Conservation (phyloP, 2,888 invertebrate species). For the Brenthis daphne region DNA sequence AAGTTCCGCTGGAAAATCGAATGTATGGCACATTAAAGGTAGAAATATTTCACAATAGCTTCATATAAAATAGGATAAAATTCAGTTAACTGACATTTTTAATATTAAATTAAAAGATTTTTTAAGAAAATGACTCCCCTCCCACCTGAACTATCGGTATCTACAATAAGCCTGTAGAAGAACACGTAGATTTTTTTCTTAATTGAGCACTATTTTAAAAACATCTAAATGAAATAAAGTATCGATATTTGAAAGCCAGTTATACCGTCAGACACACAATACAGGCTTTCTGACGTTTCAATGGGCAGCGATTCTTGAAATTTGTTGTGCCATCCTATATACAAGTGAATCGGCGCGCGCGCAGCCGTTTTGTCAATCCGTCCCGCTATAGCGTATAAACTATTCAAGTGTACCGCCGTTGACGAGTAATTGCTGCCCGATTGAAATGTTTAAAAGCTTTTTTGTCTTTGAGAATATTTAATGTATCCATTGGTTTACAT, state of each 20-base stretch:
- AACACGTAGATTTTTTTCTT: background rate
- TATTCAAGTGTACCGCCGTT: constrained; percentile 79
- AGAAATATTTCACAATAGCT: no score
- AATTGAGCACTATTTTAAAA: constrained; percentile 24
- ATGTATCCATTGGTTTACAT: constrained; percentile 12
- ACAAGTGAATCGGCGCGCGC: constrained; percentile 61
- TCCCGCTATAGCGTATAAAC: constrained; percentile 73
- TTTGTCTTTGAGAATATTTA: constrained; percentile 22
- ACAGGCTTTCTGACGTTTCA: constrained; percentile 64
- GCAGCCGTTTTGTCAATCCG: constrained; percentile 78
- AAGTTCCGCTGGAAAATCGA: no score
- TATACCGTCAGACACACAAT: constrained; percentile 13
- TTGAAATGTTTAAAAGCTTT: constrained; percentile 63
- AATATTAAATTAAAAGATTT: no score
- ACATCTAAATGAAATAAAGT: constrained; percentile 22
- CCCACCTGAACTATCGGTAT: no score
- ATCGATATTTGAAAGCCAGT: constrained; percentile 37
- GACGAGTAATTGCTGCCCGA: constrained; percentile 77
- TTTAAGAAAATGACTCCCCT: no score
- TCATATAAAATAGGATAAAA: no score
- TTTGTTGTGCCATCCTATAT: constrained; percentile 63
- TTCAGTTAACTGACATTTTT: no score
- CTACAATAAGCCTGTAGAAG: no score
- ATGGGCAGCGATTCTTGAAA: constrained; percentile 73
- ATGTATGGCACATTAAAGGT: no score